Base-by-base conservation (phyloP, 2,888 invertebrate genomes). In the Drosophila mayaguana region DNA sequence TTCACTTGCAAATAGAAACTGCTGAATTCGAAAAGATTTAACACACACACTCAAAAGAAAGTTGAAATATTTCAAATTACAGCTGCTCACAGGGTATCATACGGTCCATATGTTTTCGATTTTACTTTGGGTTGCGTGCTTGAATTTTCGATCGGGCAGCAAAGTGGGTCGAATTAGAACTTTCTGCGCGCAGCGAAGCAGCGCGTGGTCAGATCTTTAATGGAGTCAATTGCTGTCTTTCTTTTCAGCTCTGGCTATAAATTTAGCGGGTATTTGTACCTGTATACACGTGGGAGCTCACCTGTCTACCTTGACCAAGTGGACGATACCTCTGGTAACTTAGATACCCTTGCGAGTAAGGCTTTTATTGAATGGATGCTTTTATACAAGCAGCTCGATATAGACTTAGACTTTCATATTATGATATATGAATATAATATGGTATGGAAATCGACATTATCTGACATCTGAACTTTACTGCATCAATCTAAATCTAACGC, bases 121-220 rank as follows among this genome's bases (percentile, higher is more conserved):
- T 22, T n/a, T 43, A 5, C 16, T 18, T 38, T 11, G 12, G 43
- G 55, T 56, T 61, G 68, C 74, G 61, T 68, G 63, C 32, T 67
- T 32, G 56, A 43, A 61, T 75, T 75, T 50, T 43, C 54, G 11
- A 57, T 50, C 51, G 55, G 40, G 14, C 48, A 25, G 18, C 42
- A n/a, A 78, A 76, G 48, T 80, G 73, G 79, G 79, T 69, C 80
- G 76, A 63, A 60, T 68, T 53, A 80, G 79, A 80, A 80, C 73
- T 79, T 80, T 80, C 73, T 56, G 79, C 63, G 69, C 45, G 40
- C 66, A 67, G 45, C 43, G 25, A 56, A 63, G 76, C 76, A 22
- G 55, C 57, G 59, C 50, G 38, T 63, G 62, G 36, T 57, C 34
- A 54, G 56, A 57, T 61, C 32, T 63, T 40, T 14, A 32, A 45